These are phyloP conservation scores for Pterocles burchelli DNA, from an alignment of 2,113 vertebrate species.

Conservation along the genomic window DNA sequence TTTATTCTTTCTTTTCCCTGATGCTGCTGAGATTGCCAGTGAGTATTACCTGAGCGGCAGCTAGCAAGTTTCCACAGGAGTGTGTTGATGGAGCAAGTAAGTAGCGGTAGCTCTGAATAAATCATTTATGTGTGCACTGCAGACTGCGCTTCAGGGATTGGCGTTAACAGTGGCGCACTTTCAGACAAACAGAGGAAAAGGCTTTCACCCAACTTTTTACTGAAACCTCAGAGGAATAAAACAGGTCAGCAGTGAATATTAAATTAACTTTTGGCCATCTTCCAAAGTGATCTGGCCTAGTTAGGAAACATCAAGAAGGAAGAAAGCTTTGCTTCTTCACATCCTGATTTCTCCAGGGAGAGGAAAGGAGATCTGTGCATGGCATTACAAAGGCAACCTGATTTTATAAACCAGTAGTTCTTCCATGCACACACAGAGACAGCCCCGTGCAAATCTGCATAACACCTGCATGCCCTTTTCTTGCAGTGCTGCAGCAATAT, in stretches of 20 bases:
- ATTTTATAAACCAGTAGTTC: slow-evolving; percentile 60
- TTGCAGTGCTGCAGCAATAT: neutral
- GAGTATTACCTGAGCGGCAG: slow-evolving; percentile 35
- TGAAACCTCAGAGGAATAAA: slow-evolving; percentile 76
- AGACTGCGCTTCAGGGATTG: slow-evolving; percentile 64
- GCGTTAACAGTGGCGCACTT: slow-evolving; percentile 39
- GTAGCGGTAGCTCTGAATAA: slow-evolving; percentile 63
- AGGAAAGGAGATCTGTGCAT: slow-evolving; percentile 26
- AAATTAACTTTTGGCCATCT: slow-evolving; percentile 75
- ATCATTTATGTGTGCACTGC: slow-evolving; percentile 68
- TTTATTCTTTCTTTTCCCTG: neutral
- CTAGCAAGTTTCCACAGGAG: slow-evolving; percentile 41
- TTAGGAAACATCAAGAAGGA: slow-evolving; percentile 74
- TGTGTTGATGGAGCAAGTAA: slow-evolving; percentile 57
- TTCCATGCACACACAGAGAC: neutral
- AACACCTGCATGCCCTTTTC: neutral
- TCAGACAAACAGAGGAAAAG: slow-evolving; percentile 68
- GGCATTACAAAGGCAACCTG: slow-evolving; percentile 44
- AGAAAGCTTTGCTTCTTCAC: slow-evolving; percentile 70
- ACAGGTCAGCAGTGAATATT: slow-evolving; percentile 78
- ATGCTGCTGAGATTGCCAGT: slow-evolving; percentile 10
- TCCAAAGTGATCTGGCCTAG: slow-evolving; percentile 79
- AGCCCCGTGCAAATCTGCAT: neutral
- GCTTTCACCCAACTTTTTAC: slow-evolving; percentile 75
- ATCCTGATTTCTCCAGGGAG: slow-evolving; percentile 72